Evolutionary conservation across 2,888 invertebrate species (phyloP).

Genomic region (Eupithecia tripunctaria): DNA sequence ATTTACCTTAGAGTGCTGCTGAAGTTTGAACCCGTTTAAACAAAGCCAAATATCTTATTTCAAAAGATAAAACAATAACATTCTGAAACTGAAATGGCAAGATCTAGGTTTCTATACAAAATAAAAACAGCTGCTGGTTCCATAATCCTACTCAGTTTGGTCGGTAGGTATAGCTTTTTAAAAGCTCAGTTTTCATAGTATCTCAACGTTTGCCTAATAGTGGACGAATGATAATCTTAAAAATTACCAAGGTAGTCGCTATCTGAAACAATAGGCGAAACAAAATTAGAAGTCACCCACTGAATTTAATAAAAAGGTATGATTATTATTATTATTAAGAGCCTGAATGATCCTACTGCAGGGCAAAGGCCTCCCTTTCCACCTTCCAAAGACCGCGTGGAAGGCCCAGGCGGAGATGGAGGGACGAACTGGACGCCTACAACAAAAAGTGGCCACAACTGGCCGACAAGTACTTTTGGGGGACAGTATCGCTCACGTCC

Average conservation of each 20-base stretch:
- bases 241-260: background rate
- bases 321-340: too few relatives aligned
- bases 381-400: too few relatives aligned
- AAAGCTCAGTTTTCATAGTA: background rate
- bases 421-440: too few relatives aligned
- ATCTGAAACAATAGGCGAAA: background rate
- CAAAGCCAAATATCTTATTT: background rate
- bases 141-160: background rate
- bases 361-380: too few relatives aligned
- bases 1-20: background rate
- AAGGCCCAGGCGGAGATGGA: too few relatives aligned
- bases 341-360: too few relatives aligned
- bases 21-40: background rate
- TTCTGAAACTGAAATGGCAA: background rate
- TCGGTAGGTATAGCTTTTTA: background rate
- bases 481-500: too few relatives aligned
- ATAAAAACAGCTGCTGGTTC: background rate
- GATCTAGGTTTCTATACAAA: too few relatives aligned
- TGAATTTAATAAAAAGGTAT: too few relatives aligned
- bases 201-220: background rate
- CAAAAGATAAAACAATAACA: background rate
- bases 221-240: background rate
- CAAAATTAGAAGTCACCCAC: too few relatives aligned
- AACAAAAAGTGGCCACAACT: too few relatives aligned
- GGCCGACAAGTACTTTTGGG: too few relatives aligned